These are phyloP conservation scores for Meloidogyne chitwoodi DNA, from an alignment of 1,140 invertebrate species.

Conservation along the genomic window DNA sequence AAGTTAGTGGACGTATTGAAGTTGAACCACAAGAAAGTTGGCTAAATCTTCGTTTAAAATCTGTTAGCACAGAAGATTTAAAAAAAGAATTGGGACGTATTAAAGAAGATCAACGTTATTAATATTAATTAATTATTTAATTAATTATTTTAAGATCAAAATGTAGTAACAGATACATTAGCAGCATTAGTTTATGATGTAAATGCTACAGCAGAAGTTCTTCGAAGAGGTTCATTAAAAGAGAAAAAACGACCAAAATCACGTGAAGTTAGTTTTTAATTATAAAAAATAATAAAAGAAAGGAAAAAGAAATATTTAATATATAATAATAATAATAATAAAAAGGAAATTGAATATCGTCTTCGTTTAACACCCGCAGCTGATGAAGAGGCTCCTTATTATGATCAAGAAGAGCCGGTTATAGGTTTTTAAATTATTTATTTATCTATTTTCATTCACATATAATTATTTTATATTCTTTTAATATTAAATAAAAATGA, in stretches of 20 bases:
- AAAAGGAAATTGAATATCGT: constrained; percentile 54
- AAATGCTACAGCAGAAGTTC: constrained; percentile 59
- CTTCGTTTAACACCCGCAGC: constrained; percentile 53
- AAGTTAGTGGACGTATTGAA: constrained; percentile 56
- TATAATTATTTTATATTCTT: constrained; percentile 12
- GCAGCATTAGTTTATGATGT: constrained; percentile 60
- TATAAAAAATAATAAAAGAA: not conserved
- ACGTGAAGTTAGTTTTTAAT: constrained; percentile 19
- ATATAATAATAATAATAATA: not conserved
- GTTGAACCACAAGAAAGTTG: constrained; percentile 56
- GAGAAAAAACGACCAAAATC: constrained; percentile 38
- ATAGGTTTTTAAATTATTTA: constrained; percentile 23
- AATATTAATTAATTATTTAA: not conserved
- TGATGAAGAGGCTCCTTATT: constrained; percentile 48
- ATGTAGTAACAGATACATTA: constrained; percentile 55
- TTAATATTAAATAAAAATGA: not conserved
- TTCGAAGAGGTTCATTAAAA: constrained; percentile 50
- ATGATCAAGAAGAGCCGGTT: constrained; percentile 37
- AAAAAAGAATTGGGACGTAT: constrained; percentile 51
- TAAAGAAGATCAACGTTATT: constrained; percentile 53
- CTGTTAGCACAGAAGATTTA: constrained; percentile 56
- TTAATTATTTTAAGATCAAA: constrained; percentile 36
- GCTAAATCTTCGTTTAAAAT: constrained; percentile 53
- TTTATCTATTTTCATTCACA: no score
- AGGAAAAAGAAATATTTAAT: no score